Evolutionary conservation across 1,140 invertebrate genomes (phyloP).

Genomic region (Pachypeltis micranthus): DNA sequence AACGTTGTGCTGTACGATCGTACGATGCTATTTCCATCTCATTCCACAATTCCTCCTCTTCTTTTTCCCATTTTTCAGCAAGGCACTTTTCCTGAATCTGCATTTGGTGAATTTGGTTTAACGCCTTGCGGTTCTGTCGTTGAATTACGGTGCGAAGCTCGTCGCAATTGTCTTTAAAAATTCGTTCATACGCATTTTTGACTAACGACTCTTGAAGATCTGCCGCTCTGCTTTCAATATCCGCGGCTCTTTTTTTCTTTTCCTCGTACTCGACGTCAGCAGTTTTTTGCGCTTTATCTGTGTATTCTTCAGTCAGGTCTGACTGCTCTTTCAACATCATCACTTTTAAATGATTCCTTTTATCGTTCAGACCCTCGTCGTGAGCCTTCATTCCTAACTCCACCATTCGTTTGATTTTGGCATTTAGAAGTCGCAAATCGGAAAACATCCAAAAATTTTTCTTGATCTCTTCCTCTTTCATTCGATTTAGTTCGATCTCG

Average conservation of each 20-base stretch:
- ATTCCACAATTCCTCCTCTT: not conserved
- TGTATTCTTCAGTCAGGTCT: not conserved
- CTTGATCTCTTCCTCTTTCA: too few species aligned
- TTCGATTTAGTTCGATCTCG: too few species aligned
- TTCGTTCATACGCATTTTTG: not conserved
- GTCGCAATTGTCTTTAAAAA: not conserved
- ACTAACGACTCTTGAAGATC: not conserved
- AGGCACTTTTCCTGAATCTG: not conserved
- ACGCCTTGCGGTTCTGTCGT: not conserved
- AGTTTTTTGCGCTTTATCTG: not conserved
- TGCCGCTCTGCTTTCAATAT: not conserved
- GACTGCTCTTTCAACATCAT: not conserved
- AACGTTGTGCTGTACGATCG: not conserved
- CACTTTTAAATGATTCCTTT: not conserved
- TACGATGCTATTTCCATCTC: not conserved
- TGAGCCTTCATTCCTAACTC: not conserved
- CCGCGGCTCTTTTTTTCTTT: not conserved
- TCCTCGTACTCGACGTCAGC: not conserved
- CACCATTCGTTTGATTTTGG: not conserved
- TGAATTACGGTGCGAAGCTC: not conserved
- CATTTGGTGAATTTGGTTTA: not conserved
- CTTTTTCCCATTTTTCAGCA: not conserved
- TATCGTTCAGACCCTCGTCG: not conserved
- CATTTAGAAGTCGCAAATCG: not conserved
- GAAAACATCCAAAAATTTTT: not conserved